These are phyloP conservation scores for Prochilodus magdalenae DNA, from an alignment of 2,113 vertebrate species.

Conservation along the genomic window DNA sequence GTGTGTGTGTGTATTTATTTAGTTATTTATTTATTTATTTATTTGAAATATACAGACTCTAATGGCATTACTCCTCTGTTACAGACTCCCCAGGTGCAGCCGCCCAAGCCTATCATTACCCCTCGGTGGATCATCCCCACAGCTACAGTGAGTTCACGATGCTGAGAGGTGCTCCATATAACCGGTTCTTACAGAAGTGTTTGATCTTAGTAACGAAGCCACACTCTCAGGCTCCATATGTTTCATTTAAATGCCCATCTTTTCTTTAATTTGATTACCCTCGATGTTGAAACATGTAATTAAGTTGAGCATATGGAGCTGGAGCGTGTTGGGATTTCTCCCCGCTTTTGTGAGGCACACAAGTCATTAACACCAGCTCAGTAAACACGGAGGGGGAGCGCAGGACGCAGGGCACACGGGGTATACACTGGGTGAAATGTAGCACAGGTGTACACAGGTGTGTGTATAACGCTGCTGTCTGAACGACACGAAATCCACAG, in stretches of 20 bases:
- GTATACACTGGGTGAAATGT: too few species aligned
- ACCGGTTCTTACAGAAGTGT: not conserved
- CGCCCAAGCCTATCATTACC: conserved; percentile 79
- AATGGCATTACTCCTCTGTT: conserved; percentile 54
- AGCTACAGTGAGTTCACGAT: conserved; percentile 72
- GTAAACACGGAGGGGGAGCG: too few species aligned
- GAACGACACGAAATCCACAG: too few species aligned
- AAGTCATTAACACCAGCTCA: not conserved
- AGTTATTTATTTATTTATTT: too few species aligned
- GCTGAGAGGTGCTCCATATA: not conserved
- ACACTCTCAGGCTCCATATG: not conserved
- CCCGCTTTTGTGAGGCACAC: not conserved
- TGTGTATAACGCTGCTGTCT: too few species aligned
- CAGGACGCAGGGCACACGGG: too few species aligned
- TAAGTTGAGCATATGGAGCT: conserved; percentile 9
- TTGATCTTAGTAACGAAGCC: not conserved
- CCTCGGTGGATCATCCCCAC: conserved; percentile 94
- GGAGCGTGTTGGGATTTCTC: not conserved
- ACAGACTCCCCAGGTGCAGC: conserved; percentile 68
- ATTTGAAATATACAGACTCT: too few species aligned
- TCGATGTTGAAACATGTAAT: not conserved
- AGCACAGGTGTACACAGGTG: too few species aligned
- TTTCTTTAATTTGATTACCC: not conserved
- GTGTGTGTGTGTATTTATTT: too few species aligned
- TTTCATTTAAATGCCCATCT: not conserved